These are phyloP conservation scores for Polylopha cassiicola DNA, from an alignment of 2,888 invertebrate species.

Conservation along the genomic window DNA sequence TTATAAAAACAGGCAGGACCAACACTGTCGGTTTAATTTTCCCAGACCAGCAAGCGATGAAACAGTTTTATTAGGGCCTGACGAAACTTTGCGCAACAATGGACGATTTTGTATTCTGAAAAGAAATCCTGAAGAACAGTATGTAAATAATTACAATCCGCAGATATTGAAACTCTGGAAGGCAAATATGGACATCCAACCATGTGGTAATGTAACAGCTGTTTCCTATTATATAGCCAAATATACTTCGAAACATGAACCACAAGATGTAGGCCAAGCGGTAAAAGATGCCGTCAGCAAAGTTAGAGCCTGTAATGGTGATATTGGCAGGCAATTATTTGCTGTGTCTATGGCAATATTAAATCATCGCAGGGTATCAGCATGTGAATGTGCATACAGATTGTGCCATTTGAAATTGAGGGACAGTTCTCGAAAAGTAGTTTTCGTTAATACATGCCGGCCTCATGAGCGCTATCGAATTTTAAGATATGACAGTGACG, in stretches of 20 bases:
- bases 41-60: too few relatives aligned
- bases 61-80: too few relatives aligned
- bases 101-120: too few relatives aligned
- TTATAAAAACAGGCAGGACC: too few relatives aligned
- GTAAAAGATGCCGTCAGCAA: too few relatives aligned
- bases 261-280: too few relatives aligned
- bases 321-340: constrained; percentile 9
- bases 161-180: constrained; percentile 24
- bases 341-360: constrained; percentile 15
- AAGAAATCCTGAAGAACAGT: too few relatives aligned
- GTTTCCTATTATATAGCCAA: constrained; percentile 26
- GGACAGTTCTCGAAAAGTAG: constrained; percentile 9
- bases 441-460: constrained; percentile 6
- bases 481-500: constrained; percentile 3
- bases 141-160: constrained; percentile 24
- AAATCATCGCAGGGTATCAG: constrained; percentile 20
- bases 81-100: too few relatives aligned
- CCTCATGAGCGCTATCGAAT: constrained; percentile 4
- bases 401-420: constrained; percentile 20
- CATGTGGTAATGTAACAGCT: constrained; percentile 31
- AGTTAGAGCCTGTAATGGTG: neutral
- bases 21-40: too few relatives aligned
- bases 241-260: too few relatives aligned
- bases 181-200: constrained; percentile 34
- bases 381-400: constrained; percentile 25